Evolutionary conservation across 2,797 vertebrate genomes (phyloP).

Genomic region (Gymnothorax javanicus): DNA sequence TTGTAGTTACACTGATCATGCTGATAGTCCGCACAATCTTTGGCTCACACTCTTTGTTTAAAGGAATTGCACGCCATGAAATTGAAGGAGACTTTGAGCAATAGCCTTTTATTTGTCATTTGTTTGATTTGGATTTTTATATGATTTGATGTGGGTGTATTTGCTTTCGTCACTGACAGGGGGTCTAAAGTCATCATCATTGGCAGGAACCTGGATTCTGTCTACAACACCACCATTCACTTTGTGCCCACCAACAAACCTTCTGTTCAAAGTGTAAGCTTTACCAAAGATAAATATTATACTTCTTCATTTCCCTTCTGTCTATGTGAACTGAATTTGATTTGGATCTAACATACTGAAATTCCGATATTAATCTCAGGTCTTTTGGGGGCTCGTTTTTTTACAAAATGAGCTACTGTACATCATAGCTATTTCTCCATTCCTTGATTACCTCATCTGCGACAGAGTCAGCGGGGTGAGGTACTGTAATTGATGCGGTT

Average conservation of each 20-base stretch:
- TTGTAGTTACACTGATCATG: not conserved
- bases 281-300: not conserved
- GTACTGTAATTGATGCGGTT: too few species aligned
- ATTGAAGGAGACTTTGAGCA: not conserved
- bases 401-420: not conserved
- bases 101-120: not conserved
- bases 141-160: not conserved
- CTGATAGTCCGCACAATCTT: not conserved
- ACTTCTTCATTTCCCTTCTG: not conserved
- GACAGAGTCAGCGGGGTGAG: not conserved
- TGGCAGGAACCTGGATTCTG: constrained; percentile 86
- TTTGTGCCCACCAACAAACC: constrained; percentile 74
- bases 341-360: not conserved
- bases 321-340: not conserved
- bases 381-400: not conserved
- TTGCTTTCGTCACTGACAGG: constrained; percentile 48
- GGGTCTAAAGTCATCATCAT: constrained; percentile 81
- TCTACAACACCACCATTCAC: constrained; percentile 72
- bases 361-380: not conserved
- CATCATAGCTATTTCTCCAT: not conserved
- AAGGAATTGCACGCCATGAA: not conserved
- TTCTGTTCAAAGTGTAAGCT: constrained; percentile 67
- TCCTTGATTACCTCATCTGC: not conserved
- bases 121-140: not conserved
- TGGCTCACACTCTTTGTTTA: not conserved